Base-by-base conservation (phyloP, 2,113 vertebrate species). In the Coracopsis vasa region DNA sequence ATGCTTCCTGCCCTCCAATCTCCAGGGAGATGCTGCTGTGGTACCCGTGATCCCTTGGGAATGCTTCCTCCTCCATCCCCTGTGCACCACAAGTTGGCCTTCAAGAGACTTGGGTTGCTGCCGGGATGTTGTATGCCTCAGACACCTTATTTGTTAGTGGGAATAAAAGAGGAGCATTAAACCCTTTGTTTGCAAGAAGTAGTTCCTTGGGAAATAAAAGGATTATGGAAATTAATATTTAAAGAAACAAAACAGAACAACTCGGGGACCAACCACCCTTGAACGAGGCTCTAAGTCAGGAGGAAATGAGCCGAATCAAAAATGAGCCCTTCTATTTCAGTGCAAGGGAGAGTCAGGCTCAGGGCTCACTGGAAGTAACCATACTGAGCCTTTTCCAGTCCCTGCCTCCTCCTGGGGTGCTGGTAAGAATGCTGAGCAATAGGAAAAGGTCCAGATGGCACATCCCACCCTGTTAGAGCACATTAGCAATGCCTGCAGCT, bases 151-250 rank as follows among this genome's bases (percentile, higher is more conserved):
- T 96, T 96, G 93, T 96, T 96, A 92, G 51, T 31, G 1, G 81
- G 88, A 94, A 95, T 81, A 95, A 96, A 94, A 95, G 61, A 75
- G 65, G 53, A 89, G 75, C 60, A 35, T 95, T 94, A 95, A 93
- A 93, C 84, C 83, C 61, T 95, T 91, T 96, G 92, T 92, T 89
- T 66, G 90, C 56, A 16, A 90, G 92, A 87, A 94, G 85, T 67
- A 90, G 64, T 93, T 94, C 90, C 88, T 77, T 85, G 91, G 91
- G 87, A 97, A 96, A 97, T 90, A 92, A 78, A 94, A 86, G 94
- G 87, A 90, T 94, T 94, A 95, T 75, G 94, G 96, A 95, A 96
- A 96, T 95, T 94, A 93, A 94, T 95, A 95, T 96, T 96, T 94
- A 97, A 96, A 95, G 91, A 70, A 91, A 97, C 86, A 91, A 94